phyloP scores from a whole-genome alignment of 2,113 vertebrate genomes.

The Rhombomys opimus region DNA sequence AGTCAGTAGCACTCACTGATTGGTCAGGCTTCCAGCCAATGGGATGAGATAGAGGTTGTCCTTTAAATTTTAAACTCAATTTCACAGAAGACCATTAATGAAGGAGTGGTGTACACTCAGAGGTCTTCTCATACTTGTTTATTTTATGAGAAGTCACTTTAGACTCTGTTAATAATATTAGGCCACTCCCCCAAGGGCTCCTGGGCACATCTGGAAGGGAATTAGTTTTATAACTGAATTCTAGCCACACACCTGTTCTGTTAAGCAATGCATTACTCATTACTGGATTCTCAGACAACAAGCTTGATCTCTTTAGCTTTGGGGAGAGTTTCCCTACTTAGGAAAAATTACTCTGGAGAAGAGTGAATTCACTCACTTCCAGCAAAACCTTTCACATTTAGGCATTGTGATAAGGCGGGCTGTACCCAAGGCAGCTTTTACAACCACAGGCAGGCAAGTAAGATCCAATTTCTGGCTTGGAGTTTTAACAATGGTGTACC shows the following conservation, averaged over 20 bases:
- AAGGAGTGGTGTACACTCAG: fast-evolving
- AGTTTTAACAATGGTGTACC: background rate
- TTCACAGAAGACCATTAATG: background rate
- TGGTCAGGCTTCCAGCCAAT: slow-evolving; percentile 70
- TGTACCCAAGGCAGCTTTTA: background rate
- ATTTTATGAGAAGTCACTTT: background rate
- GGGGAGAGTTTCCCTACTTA: background rate
- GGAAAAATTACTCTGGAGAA: background rate
- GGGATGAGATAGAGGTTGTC: slow-evolving; percentile 36
- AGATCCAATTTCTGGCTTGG: background rate
- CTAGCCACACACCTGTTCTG: background rate
- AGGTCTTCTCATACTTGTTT: background rate
- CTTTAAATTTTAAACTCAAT: background rate
- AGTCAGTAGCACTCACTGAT: background rate
- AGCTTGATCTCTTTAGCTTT: background rate
- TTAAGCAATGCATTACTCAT: background rate
- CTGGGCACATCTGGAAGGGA: background rate
- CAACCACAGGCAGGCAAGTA: background rate
- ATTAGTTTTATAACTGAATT: slow-evolving; percentile 39
- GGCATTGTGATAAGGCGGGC: background rate
- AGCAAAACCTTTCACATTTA: background rate
- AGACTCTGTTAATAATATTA: slow-evolving; percentile 9
- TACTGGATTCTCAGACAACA: slow-evolving; percentile 12
- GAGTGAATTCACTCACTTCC: slow-evolving; percentile 42
- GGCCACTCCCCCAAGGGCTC: background rate